phyloP scores from a whole-genome alignment of 2,113 vertebrate genomes.

The Sphaerodactylus townsendi region DNA sequence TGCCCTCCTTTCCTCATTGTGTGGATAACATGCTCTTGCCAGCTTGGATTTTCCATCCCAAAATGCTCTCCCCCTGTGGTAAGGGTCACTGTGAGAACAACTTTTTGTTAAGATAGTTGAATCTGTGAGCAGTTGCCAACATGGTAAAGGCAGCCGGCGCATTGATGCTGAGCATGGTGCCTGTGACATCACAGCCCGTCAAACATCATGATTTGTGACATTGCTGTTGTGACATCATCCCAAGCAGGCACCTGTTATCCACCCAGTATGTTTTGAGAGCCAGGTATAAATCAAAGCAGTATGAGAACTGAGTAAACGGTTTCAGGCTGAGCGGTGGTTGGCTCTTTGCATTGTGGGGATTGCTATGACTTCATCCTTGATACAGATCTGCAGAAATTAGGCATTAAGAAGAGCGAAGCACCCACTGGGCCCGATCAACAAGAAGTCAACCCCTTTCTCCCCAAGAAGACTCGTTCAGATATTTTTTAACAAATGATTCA shows the following conservation, averaged over 20 bases:
- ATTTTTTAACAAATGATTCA: no score
- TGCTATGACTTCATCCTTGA: conserved; percentile 45
- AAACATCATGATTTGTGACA: not conserved
- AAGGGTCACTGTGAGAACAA: conserved; percentile 26
- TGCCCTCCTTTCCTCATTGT: not conserved
- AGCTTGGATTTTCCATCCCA: not conserved
- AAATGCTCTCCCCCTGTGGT: conserved; percentile 11
- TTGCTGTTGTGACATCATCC: not conserved
- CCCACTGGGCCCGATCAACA: not conserved
- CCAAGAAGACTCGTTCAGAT: no score
- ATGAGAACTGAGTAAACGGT: conserved; percentile 25
- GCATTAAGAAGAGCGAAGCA: not conserved
- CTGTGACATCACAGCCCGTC: not conserved
- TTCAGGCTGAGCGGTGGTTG: conserved; percentile 47
- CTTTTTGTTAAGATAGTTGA: conserved; percentile 53
- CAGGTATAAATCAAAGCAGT: not conserved
- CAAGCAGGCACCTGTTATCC: not conserved
- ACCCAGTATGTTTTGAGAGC: not conserved
- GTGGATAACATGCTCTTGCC: conserved; percentile 19
- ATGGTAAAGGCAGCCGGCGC: not conserved
- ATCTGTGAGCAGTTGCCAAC: conserved; percentile 49
- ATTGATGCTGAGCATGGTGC: not conserved
- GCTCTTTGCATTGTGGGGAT: conserved; percentile 52
- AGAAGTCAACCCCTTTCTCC: not conserved
- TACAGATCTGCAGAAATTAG: conserved; percentile 43